A percentile compares a stretch with the other conserved stretches of the same genome.
Conservation (phyloP, 2,797 vertebrate genomes). For the Poecile montanus region DNA sequence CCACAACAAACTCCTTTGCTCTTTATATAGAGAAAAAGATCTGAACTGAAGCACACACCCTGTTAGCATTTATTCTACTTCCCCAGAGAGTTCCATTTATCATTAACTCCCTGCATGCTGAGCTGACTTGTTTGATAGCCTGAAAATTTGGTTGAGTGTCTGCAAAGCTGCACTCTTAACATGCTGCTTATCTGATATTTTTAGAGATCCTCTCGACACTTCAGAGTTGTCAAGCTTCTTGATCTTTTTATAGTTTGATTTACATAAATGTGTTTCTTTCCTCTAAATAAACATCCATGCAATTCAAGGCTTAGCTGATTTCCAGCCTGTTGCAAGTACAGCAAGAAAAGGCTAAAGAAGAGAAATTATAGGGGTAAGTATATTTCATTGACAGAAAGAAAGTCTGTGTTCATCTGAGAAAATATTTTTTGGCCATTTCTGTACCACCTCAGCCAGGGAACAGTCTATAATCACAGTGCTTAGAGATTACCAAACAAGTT, state of each 20-base stretch:
- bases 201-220: conserved; percentile 1
- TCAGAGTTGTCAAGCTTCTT: not conserved
- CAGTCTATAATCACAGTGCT: not conserved
- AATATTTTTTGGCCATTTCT: not conserved
- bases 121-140: not conserved
- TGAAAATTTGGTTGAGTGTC: not conserved
- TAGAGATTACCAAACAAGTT: not conserved
- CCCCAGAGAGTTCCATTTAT: not conserved
- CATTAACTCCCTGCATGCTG: not conserved
- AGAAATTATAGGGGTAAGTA: not conserved
- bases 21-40: not conserved
- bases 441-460: not conserved
- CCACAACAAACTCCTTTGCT: not conserved
- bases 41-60: not conserved
- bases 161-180: not conserved
- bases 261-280: conserved; percentile 25
- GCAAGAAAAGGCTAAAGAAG: conserved; percentile 1
- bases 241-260: conserved; percentile 42
- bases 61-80: not conserved
- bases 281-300: conserved; percentile 18
- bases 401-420: not conserved
- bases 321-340: not conserved
- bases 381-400: not conserved
- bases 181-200: not conserved
- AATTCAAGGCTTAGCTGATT: conserved; percentile 6